A percentile compares a stretch with the other conserved stretches of the same genome.
These are phyloP conservation scores for Myathropa florea DNA, from an alignment of 2,888 invertebrate species.

Conservation along the genomic window DNA sequence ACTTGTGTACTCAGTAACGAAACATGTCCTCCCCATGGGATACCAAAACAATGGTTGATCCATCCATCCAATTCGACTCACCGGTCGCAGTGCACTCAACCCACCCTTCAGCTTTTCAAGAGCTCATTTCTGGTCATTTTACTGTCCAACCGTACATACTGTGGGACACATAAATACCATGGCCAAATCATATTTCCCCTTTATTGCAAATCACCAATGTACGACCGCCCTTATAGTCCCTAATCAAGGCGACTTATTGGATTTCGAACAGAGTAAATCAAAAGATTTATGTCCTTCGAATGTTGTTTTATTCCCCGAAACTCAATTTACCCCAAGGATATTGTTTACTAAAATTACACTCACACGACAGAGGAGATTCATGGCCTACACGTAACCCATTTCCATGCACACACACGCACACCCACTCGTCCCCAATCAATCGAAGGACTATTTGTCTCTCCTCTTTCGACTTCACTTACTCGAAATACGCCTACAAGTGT, in stretches of 20 bases:
- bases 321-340: conserved; percentile 11
- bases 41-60: too few species aligned
- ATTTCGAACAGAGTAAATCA: conserved; percentile 6
- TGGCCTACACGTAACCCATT: not conserved
- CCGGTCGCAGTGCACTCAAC: too few species aligned
- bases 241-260: conserved; percentile 26
- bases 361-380: not conserved
- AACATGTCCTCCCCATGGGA: too few species aligned
- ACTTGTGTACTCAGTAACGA: too few species aligned
- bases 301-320: not conserved
- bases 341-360: conserved; percentile 1
- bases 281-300: conserved; percentile 26
- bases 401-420: not conserved
- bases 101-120: not conserved
- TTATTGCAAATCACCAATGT: not conserved
- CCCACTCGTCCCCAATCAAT: not conserved
- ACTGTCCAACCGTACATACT: not conserved
- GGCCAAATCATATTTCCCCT: not conserved
- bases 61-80: too few species aligned
- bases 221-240: conserved; percentile 5
- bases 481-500: not conserved
- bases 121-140: not conserved
- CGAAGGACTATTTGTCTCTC: not conserved
- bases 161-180: not conserved
- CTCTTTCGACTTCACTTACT: not conserved